Evolutionary conservation across 2,888 invertebrate species (phyloP).

Genomic region (Nemapogon koenigi): DNA sequence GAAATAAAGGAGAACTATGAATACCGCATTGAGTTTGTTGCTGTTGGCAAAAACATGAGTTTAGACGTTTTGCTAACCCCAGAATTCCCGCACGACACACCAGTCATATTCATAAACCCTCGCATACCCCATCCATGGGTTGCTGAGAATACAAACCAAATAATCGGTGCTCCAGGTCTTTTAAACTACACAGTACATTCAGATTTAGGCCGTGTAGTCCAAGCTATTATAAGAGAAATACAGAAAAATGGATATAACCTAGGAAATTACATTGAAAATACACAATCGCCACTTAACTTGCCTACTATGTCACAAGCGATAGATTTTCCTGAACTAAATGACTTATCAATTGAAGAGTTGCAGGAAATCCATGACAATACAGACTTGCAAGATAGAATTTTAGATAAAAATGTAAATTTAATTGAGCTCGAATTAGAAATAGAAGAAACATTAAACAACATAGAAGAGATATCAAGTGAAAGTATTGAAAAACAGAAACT

Average conservation of each 20-base stretch:
- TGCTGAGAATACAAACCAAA: slow-evolving; percentile 69
- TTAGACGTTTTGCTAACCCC: slow-evolving; percentile 70
- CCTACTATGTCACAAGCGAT: slow-evolving; percentile 28
- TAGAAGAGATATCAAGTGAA: slow-evolving; percentile 68
- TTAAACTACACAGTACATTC: slow-evolving; percentile 80
- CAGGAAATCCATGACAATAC: slow-evolving; percentile 72
- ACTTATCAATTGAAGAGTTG: slow-evolving; percentile 67
- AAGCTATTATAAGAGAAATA: slow-evolving; percentile 80
- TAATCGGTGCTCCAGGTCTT: slow-evolving; percentile 76
- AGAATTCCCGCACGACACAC: slow-evolving; percentile 80
- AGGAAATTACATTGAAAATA: slow-evolving; percentile 52
- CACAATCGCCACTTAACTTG: no score
- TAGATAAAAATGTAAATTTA: slow-evolving; percentile 72
- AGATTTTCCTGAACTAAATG: slow-evolving; percentile 44
- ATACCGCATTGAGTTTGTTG: slow-evolving; percentile 74
- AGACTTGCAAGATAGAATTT: slow-evolving; percentile 75
- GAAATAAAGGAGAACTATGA: slow-evolving; percentile 75
- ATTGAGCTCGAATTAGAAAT: slow-evolving; percentile 72
- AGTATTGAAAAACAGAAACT: slow-evolving; percentile 71
- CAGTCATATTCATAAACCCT: slow-evolving; percentile 72
- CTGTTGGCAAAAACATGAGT: slow-evolving; percentile 69
- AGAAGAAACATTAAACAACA: slow-evolving; percentile 74
- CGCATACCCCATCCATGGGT: slow-evolving; percentile 76
- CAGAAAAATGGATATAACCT: slow-evolving; percentile 58
- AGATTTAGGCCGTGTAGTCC: slow-evolving; percentile 81